A percentile compares a stretch with the other conserved stretches of the same genome.
Evolutionary conservation across 2,797 vertebrate genomes (phyloP).

Genomic region (Nannoperca australis): DNA sequence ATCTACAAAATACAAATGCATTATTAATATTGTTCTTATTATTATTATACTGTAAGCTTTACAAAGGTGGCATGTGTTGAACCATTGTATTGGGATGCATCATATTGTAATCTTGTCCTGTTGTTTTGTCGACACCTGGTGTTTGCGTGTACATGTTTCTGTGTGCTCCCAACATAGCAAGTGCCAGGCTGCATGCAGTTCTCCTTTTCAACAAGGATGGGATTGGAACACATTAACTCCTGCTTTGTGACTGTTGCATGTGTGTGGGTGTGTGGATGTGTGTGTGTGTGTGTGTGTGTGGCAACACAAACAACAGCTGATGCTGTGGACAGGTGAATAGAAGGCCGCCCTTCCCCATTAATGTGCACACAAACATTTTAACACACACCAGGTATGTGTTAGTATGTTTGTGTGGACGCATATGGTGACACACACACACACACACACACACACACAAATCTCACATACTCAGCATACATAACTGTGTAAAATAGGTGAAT

Average conservation of each 20-base stretch:
- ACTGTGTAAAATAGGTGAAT: neutral
- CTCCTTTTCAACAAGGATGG: conserved; percentile 55
- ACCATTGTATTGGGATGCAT: neutral
- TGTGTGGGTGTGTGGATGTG: conserved; percentile 19
- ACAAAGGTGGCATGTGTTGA: neutral
- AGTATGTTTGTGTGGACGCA: conserved; percentile 9
- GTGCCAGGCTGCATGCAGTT: conserved; percentile 34
- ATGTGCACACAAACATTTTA: conserved; percentile 44
- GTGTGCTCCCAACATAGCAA: conserved; percentile 20
- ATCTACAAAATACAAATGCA: neutral
- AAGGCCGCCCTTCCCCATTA: conserved; percentile 55
- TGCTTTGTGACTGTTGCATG: conserved; percentile 35
- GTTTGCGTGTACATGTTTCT: conserved; percentile 5
- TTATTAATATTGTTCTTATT: no score
- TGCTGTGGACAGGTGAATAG: conserved; percentile 70
- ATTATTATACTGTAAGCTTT: neutral
- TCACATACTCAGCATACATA: conserved; percentile 8
- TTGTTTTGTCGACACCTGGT: neutral
- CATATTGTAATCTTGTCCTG: neutral
- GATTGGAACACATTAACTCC: conserved; percentile 65
- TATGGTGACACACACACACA: conserved; percentile 1
- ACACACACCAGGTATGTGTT: conserved; percentile 37
- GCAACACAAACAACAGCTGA: conserved; percentile 70
- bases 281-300: conserved; percentile 13
- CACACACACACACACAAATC: neutral